Base-by-base conservation (phyloP, 2,113 vertebrate species). In the Macaca mulatta region DNA sequence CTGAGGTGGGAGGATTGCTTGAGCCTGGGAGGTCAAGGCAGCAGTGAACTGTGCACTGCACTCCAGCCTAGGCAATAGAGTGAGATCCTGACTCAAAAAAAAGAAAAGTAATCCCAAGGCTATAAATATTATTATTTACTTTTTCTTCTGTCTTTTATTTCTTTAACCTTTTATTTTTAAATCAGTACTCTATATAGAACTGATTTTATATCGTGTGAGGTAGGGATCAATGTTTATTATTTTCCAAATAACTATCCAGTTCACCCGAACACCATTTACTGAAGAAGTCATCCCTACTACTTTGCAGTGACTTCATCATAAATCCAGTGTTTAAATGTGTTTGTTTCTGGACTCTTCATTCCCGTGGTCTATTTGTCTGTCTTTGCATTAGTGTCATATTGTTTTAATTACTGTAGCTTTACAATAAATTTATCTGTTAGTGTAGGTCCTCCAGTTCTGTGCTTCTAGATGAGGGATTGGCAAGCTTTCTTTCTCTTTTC, bases 141-240 rank as follows among this genome's bases (percentile, higher is more conserved):
- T 93, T 75, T 77, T 90, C 18, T 89, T 45, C 6, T 20, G 6
- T n/a, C 16, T 88, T 93, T 86, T 81, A 70, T 94, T 90, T 17
- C 81, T 90, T 94, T 72, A 64, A 6, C 17, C 38, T 59, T 81
- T 69, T 92, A 64, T 94, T 97, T 96, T 97, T 38, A 96, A 81
- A 84, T 91, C 32, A 93, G n/a, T 22, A 67, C n/a, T 88, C 16
- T 7, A 4, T 80, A 55, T 83, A 83, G 45, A 94, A 59, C 75
- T 77, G 59, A 32, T 48, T 78, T 70, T 27, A 11, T 82, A 38
- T 96, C 23, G 32, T 85, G 55, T 52, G 40, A 87, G 14, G 16
- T 78, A 70, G 7, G 35, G 35, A 11, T 85, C 70, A 57, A 55
- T 2, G 17, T 77, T 92, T n/a, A n/a, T 82, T 70, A 45, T 77